phyloP scores from a whole-genome alignment of 2,888 invertebrate species.

The Julus scanicus region DNA sequence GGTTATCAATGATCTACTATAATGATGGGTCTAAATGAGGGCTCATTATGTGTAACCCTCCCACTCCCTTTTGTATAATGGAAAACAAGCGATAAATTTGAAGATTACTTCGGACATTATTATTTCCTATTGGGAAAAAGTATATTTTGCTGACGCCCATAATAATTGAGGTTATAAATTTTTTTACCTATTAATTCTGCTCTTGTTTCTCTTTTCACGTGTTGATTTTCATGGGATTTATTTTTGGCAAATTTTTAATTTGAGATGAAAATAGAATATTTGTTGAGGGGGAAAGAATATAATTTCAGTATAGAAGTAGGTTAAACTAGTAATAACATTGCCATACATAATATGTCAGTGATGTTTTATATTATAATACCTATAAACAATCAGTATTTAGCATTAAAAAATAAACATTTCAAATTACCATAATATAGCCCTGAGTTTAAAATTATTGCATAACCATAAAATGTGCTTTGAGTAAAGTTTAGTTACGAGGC shows the following conservation, averaged over 20 bases:
- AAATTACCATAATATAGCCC: no score
- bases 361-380: no score
- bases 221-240: background rate
- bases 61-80: background rate
- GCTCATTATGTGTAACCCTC: background rate
- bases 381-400: no score
- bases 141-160: background rate
- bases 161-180: constrained; percentile 21
- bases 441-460: no score
- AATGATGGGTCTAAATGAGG: background rate
- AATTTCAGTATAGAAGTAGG: no score
- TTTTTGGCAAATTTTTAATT: background rate
- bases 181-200: background rate
- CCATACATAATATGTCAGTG: no score
- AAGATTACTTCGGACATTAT: background rate
- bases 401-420: no score
- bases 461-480: no score
- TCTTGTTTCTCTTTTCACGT: background rate
- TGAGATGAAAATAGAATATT: background rate
- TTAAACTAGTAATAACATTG: no score
- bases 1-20: background rate
- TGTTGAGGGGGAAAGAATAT: background rate
- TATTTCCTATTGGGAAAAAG: background rate
- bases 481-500: no score
- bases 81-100: background rate